Evolutionary conservation across 2,113 vertebrate genomes (phyloP).

Genomic region (Hiodon tergisus): DNA sequence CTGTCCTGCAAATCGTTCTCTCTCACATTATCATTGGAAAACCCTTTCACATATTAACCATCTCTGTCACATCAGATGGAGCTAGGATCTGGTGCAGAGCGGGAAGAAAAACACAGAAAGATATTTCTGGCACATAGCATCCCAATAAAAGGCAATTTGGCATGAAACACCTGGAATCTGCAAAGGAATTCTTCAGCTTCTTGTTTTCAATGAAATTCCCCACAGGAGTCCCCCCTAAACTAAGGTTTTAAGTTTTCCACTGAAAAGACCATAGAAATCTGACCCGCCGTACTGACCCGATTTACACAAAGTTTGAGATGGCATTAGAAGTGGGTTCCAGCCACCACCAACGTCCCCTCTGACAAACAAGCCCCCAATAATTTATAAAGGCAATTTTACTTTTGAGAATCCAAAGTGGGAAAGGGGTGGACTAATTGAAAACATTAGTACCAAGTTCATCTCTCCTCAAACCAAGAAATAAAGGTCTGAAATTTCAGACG

Average conservation of each 20-base stretch:
- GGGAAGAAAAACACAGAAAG: slow-evolving; percentile 22
- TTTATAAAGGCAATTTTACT: background rate
- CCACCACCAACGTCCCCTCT: slow-evolving; percentile 30
- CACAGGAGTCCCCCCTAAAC: slow-evolving; percentile 36
- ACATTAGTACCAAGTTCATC: slow-evolving; percentile 17
- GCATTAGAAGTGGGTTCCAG: background rate
- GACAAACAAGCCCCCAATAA: slow-evolving; percentile 35
- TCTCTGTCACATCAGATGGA: slow-evolving; percentile 50
- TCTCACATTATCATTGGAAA: background rate
- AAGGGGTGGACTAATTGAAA: slow-evolving; percentile 18
- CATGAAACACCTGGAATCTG: slow-evolving; percentile 53
- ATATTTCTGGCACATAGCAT: slow-evolving; percentile 51
- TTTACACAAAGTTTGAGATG: slow-evolving; percentile 4
- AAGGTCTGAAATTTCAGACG: slow-evolving; percentile 60
- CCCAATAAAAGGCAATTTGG: slow-evolving; percentile 59
- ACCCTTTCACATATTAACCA: slow-evolving; percentile 27
- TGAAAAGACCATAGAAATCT: slow-evolving; percentile 59
- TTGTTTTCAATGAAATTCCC: slow-evolving; percentile 59
- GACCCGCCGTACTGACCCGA: slow-evolving; percentile 48
- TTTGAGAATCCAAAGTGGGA: background rate
- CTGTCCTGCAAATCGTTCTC: background rate
- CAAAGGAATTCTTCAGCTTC: slow-evolving; percentile 59
- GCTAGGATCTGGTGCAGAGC: slow-evolving; percentile 44
- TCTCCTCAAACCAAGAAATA: slow-evolving; percentile 25
- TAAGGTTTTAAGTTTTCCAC: slow-evolving; percentile 65